Evolutionary conservation across 2,888 invertebrate species (phyloP), one percentile per base, ranked within the genome.

Genomic region (Xanthorhoe spadicearia): DNA sequence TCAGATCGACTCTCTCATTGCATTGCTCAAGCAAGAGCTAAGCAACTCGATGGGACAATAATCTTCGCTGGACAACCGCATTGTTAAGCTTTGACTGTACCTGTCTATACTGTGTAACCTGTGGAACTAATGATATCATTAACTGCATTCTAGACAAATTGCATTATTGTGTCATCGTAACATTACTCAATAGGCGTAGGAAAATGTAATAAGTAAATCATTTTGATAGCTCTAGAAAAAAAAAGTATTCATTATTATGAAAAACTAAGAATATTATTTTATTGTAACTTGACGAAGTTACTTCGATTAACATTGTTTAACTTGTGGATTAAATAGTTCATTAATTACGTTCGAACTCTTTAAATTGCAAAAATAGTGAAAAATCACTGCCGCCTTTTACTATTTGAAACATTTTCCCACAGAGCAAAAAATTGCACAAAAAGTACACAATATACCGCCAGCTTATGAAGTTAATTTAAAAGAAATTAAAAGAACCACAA

Each of bases 11-110:
- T 77, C 77, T 77, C 75, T 76, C 71, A 69, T 66, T 71, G 70
- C 63, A 75, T 83, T 84, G 78, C 79, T 72, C 76, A 84, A 80
- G 65, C 76, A 84, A 80, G 65, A 59, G 50, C 17, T 19, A 18
- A 48, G 48, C 52, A 49, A 48, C 49, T 60, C 65, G 54, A 67
- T 65, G 66, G 55, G 66, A 66, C 69, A 66, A 68, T 52, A 66
- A 65, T 68, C 56, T 49, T 67, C 49, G 61, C 59, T 59, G 51
- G 63, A 68, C 66, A 74, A 76, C 75, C 64, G 70, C 79, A 78
- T 82, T 74, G 75, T 74, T 77, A 76, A 77, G 77, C 64, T 71
- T 64, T 71, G 73, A 78, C 71, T 71, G 69, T 68, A 64, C 15
- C 17, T 38, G 32, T 32, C 32, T 38, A 43, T 35, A 43, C 59